A percentile compares a stretch with the other conserved stretches of the same genome.
Conservation (phyloP, 2,888 invertebrate species). For the Eudasyphora cyanicolor region DNA sequence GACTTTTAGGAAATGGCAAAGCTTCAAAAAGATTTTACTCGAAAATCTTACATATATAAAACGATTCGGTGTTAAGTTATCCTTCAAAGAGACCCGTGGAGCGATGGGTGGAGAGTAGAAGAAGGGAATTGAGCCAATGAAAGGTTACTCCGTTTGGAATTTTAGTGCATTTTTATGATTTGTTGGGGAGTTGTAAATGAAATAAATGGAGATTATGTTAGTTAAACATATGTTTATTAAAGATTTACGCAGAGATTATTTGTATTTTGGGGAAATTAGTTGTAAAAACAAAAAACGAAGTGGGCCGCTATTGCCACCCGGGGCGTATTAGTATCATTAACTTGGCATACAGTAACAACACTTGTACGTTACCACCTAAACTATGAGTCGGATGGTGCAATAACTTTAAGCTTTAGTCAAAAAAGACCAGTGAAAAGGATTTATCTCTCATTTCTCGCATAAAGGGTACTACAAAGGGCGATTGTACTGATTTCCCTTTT, state of each 20-base stretch:
- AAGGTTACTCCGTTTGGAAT: slow-evolving; percentile 37
- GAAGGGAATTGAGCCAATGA: slow-evolving; percentile 4
- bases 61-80: slow-evolving; percentile 20
- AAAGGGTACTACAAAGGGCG: too few relatives aligned
- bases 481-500: too few relatives aligned
- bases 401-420: too few relatives aligned
- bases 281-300: not conserved
- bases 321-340: not conserved
- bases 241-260: slow-evolving; percentile 9
- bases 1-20: slow-evolving; percentile 16
- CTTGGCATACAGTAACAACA: too few relatives aligned
- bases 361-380: too few relatives aligned
- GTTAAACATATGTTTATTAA: slow-evolving; percentile 33
- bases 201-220: slow-evolving; percentile 25
- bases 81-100: not conserved
- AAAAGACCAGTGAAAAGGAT: too few relatives aligned
- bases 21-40: slow-evolving; percentile 31
- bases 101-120: not conserved
- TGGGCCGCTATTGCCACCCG: not conserved
- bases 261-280: not conserved
- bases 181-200: slow-evolving; percentile 41
- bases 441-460: too few relatives aligned
- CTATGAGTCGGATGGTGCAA: too few relatives aligned
- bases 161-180: slow-evolving; percentile 58
- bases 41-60: slow-evolving; percentile 1